A percentile compares a stretch with the other conserved stretches of the same genome.
These are phyloP conservation scores for Dascillus cervinus DNA, from an alignment of 2,888 invertebrate species.

Conservation along the genomic window DNA sequence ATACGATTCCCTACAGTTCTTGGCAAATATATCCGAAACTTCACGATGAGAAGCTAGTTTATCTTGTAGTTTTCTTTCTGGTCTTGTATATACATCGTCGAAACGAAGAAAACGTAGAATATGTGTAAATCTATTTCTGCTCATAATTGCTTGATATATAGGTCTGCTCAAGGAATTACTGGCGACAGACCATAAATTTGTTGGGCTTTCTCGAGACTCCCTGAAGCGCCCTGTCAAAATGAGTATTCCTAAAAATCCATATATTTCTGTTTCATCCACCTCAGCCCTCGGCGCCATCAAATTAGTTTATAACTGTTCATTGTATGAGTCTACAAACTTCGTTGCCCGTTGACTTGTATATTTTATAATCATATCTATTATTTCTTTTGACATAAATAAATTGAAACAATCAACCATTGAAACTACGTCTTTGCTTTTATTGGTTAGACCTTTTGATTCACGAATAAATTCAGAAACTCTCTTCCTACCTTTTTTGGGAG, in stretches of 20 bases:
- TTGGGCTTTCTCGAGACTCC: not conserved
- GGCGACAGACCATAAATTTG: conserved; percentile 1
- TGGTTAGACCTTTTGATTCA: too few relatives aligned
- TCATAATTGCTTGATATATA: conserved; percentile 2
- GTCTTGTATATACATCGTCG: not conserved
- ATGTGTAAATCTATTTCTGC: not conserved
- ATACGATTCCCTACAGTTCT: not conserved
- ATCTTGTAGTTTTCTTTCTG: not conserved
- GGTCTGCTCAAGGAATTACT: not conserved
- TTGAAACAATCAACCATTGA: too few relatives aligned
- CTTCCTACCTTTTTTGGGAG: too few relatives aligned
- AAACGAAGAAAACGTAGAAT: not conserved
- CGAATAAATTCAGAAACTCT: too few relatives aligned
- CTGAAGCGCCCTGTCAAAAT: conserved; percentile 1
- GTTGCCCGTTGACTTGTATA: too few relatives aligned
- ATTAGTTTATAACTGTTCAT: too few relatives aligned
- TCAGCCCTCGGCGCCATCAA: not conserved
- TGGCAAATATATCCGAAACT: not conserved
- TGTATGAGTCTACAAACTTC: too few relatives aligned
- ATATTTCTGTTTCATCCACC: not conserved
- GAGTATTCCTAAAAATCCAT: conserved; percentile 1
- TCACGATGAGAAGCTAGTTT: not conserved
- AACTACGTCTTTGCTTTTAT: too few relatives aligned
- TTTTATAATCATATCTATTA: too few relatives aligned
- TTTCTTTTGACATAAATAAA: too few relatives aligned